A percentile compares a stretch with the other conserved stretches of the same genome.
Evolutionary conservation across 1,140 invertebrate species (phyloP).

Genomic region (Steinernema feltiae): DNA sequence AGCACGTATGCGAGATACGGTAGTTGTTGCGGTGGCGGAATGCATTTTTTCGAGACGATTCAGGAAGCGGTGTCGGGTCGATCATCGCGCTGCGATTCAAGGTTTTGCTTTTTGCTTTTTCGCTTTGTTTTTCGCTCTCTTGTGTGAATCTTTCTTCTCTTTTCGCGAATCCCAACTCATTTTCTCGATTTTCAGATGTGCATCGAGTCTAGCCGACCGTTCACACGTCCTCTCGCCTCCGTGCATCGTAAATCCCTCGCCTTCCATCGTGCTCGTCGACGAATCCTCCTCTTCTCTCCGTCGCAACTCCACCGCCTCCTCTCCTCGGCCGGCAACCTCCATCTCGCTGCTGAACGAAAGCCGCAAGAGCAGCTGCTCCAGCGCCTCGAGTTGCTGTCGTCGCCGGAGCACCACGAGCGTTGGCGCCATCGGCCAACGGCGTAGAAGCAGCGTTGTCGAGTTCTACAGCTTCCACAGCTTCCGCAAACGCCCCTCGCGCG

Average conservation of each 20-base stretch:
- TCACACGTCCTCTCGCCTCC: neutral
- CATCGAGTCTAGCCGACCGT: neutral
- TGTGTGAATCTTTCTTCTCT: neutral
- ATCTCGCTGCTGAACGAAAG: neutral
- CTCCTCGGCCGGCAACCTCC: neutral
- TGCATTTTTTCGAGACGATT: slow-evolving; percentile 2
- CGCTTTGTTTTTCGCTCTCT: neutral
- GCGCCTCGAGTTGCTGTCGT: neutral
- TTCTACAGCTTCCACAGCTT: neutral
- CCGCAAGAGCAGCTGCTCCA: slow-evolving; percentile 1
- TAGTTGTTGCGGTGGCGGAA: neutral
- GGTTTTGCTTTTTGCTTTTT: neutral
- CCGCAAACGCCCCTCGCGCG: neutral
- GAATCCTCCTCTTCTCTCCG: neutral
- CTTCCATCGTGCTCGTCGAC: neutral
- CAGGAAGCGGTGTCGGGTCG: neutral
- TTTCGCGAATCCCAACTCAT: neutral
- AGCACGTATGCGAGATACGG: neutral
- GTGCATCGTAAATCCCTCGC: neutral
- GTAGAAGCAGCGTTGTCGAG: neutral
- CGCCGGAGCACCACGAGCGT: neutral
- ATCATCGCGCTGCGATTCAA: neutral
- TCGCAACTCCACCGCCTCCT: neutral
- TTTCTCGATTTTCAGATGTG: neutral
- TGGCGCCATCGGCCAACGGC: neutral